Conservation (phyloP, 2,113 vertebrate genomes). For the Lichenostomus cassidix region DNA sequence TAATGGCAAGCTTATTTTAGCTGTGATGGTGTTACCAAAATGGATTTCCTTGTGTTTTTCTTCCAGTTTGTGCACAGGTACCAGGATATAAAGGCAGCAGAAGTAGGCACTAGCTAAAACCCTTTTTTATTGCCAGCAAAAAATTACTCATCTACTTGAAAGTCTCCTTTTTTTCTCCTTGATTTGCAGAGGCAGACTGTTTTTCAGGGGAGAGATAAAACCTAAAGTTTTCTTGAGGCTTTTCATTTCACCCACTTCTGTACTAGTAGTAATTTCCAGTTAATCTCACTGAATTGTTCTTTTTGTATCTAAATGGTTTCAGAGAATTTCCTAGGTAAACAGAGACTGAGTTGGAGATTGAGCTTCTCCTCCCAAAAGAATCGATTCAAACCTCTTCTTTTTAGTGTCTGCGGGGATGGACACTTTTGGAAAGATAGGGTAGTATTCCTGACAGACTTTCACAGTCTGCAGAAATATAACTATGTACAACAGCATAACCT, state of each 20-base stretch:
- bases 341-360: not conserved
- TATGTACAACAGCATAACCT: not conserved
- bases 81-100: not conserved
- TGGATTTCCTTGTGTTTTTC: not conserved
- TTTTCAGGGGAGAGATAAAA: not conserved
- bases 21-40: not conserved
- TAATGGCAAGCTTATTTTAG: not conserved
- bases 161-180: not conserved
- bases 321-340: not conserved
- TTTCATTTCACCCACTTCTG: not conserved
- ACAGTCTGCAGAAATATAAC: not conserved
- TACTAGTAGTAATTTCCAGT: not conserved
- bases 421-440: not conserved
- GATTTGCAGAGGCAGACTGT: not conserved
- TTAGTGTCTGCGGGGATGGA: not conserved
- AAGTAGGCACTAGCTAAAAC: not conserved
- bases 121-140: not conserved
- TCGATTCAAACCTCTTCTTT: not conserved
- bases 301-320: not conserved
- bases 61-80: not conserved
- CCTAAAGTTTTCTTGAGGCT: not conserved
- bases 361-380: not conserved
- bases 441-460: not conserved
- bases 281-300: not conserved
- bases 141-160: too few species aligned